Conservation (phyloP, 1,140 invertebrate species). For the Holotrichia oblita region DNA sequence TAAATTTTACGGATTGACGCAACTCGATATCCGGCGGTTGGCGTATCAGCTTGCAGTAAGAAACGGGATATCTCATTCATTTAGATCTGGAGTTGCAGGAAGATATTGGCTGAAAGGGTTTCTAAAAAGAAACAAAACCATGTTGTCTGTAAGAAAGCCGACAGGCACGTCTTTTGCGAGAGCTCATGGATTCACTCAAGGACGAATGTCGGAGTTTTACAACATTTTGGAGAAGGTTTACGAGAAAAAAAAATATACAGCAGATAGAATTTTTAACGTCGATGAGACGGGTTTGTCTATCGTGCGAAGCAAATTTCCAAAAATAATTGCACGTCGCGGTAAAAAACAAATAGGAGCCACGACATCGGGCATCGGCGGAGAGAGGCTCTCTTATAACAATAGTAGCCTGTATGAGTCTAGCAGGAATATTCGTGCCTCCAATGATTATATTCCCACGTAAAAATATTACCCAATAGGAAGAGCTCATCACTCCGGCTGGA, state of each 20-base stretch:
- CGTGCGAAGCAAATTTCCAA: background rate
- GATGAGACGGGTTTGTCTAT: background rate
- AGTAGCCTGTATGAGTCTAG: background rate
- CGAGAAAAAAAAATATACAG: too few species aligned
- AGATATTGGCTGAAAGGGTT: background rate
- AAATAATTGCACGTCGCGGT: background rate
- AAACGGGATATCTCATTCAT: background rate
- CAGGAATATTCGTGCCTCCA: background rate
- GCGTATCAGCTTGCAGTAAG: background rate
- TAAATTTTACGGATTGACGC: background rate
- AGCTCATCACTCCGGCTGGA: background rate
- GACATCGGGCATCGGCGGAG: background rate
- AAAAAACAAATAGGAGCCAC: conserved; percentile 1
- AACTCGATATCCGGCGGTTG: background rate
- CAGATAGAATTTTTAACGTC: background rate
- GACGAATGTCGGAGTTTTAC: background rate
- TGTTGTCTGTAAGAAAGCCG: background rate
- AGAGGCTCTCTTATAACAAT: background rate
- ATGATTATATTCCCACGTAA: background rate
- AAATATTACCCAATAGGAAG: background rate
- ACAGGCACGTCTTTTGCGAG: background rate
- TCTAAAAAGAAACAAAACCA: background rate
- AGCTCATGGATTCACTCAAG: background rate
- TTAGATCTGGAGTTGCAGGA: background rate
- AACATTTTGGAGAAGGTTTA: too few species aligned